These are phyloP conservation scores for Amazona ochrocephala DNA, from an alignment of 2,797 vertebrate species.

Conservation along the genomic window DNA sequence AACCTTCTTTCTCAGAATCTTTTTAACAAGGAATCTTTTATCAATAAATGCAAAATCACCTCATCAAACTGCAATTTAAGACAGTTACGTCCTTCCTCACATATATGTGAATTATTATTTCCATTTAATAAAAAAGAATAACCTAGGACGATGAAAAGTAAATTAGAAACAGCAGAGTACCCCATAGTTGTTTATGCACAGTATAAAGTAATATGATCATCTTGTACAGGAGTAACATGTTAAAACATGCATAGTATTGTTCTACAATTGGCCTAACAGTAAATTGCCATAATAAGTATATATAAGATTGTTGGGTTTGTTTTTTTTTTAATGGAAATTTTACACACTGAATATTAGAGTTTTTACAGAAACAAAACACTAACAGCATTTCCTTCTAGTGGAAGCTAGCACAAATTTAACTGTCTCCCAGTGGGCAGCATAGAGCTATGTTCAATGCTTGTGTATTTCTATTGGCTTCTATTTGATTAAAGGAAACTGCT, in stretches of 20 bases:
- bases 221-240: neutral
- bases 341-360: neutral
- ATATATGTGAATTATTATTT: neutral
- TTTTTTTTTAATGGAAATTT: neutral
- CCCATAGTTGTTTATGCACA: neutral
- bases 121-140: neutral
- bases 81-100: neutral
- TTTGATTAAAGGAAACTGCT: conserved; percentile 74
- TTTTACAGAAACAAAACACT: conserved; percentile 44
- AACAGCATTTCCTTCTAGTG: conserved; percentile 74
- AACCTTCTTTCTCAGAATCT: neutral
- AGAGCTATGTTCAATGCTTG: conserved; percentile 73
- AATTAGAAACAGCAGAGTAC: neutral
- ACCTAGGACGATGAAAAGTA: neutral
- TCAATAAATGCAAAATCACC: neutral
- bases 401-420: conserved; percentile 81
- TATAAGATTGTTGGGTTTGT: accelerated
- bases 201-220: neutral
- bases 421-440: conserved; percentile 76
- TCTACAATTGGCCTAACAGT: neutral
- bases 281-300: neutral
- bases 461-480: conserved; percentile 75
- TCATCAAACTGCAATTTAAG: neutral
- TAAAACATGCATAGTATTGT: neutral
- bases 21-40: neutral